A percentile compares a stretch with the other conserved stretches of the same genome.
These are phyloP conservation scores for Ornithoptera priamus DNA, from an alignment of 2,888 invertebrate genomes.

Conservation along the genomic window DNA sequence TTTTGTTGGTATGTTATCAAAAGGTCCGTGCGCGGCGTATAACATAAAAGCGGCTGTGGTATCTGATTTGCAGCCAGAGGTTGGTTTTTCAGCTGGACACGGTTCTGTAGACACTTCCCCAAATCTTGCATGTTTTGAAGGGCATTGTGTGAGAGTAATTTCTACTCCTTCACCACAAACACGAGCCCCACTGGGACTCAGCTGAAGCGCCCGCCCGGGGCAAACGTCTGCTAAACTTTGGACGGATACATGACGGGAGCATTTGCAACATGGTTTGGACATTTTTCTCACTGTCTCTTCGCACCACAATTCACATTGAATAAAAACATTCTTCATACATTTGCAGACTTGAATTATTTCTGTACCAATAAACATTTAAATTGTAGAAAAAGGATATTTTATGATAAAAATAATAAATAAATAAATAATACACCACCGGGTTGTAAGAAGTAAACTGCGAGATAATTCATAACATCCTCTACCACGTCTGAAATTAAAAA, in stretches of 20 bases:
- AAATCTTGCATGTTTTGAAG: slow-evolving; percentile 35
- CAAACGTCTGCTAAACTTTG: slow-evolving; percentile 51
- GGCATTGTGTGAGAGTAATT: slow-evolving; percentile 52
- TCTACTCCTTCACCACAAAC: slow-evolving; percentile 49
- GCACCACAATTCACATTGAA: slow-evolving; percentile 71
- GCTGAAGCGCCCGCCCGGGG: slow-evolving; percentile 38
- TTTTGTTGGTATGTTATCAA: slow-evolving; percentile 30
- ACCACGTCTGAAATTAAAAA: slow-evolving; percentile 56
- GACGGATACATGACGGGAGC: slow-evolving; percentile 57
- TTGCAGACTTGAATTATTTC: slow-evolving; percentile 65
- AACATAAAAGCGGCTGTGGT: slow-evolving; percentile 49
- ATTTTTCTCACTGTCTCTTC: slow-evolving; percentile 65
- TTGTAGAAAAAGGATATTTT: background rate
- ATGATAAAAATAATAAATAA: background rate
- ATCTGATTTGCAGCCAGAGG: slow-evolving; percentile 40
- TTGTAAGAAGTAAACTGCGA: slow-evolving; percentile 59
- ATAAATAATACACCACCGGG: slow-evolving; percentile 51
- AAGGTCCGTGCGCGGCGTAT: slow-evolving; percentile 39
- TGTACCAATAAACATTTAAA: slow-evolving; percentile 35
- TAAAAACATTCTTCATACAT: slow-evolving; percentile 69
- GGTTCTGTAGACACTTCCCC: slow-evolving; percentile 30
- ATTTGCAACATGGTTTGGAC: slow-evolving; percentile 59
- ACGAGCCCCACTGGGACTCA: slow-evolving; percentile 40
- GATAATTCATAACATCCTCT: slow-evolving; percentile 57
- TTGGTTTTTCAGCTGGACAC: slow-evolving; percentile 46